Conservation (phyloP, 2,888 invertebrate genomes). For the Tortrix viridana region DNA sequence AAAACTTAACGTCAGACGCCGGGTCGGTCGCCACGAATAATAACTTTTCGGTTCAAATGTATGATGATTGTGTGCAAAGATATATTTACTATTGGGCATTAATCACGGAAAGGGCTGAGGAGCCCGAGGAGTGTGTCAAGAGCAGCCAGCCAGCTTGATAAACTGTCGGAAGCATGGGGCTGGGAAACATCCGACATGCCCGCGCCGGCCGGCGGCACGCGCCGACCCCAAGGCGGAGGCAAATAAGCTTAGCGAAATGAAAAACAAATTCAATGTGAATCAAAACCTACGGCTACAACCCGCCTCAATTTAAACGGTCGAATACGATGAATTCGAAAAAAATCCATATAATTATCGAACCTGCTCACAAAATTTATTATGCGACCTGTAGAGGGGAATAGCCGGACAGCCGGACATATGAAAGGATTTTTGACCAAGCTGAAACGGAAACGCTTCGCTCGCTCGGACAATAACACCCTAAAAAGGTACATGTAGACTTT, state of each 20-base stretch:
- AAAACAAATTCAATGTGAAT: conserved; percentile 50
- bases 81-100: conserved; percentile 58
- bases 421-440: too few relatives aligned
- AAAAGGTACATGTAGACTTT: too few relatives aligned
- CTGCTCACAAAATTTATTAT: too few relatives aligned
- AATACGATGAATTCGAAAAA: conserved; percentile 19
- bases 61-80: conserved; percentile 23
- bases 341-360: too few relatives aligned
- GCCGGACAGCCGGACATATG: too few relatives aligned
- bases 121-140: conserved; percentile 57
- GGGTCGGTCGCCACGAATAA: conserved; percentile 1
- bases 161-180: conserved; percentile 53
- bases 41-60: conserved; percentile 15
- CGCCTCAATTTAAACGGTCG: conserved; percentile 44
- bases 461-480: too few relatives aligned
- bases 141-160: conserved; percentile 53
- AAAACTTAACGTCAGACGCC: conserved; percentile 14
- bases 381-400: too few relatives aligned
- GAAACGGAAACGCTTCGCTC: too few relatives aligned
- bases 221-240: conserved; percentile 46
- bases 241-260: conserved; percentile 57
- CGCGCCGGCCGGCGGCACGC: conserved; percentile 30
- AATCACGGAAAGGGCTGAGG: conserved; percentile 52
- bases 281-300: conserved; percentile 37
- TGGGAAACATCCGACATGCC: conserved; percentile 55